These are phyloP conservation scores for Musca domestica DNA, from an alignment of 1,140 invertebrate species.

Conservation along the genomic window DNA sequence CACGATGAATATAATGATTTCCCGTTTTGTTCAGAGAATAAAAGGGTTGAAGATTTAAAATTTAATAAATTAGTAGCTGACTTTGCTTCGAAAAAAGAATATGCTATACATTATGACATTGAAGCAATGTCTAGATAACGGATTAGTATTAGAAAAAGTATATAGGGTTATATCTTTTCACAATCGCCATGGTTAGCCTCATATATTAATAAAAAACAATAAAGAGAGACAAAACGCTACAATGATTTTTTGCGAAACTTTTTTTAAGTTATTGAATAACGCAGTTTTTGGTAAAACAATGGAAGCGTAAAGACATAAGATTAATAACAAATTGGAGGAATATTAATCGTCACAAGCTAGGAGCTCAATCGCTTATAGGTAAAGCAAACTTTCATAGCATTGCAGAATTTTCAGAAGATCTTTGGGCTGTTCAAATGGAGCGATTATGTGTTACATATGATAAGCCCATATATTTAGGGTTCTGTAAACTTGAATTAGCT, in stretches of 20 bases:
- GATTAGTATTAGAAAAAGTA: too few relatives aligned
- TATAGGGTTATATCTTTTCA: conserved; percentile 57
- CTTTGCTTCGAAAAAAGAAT: too few relatives aligned
- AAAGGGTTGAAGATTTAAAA: conserved; percentile 29
- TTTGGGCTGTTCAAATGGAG: conserved; percentile 48
- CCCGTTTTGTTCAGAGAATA: conserved; percentile 55
- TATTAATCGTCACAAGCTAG: too few relatives aligned
- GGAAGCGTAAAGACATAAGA: conserved; percentile 54
- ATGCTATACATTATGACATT: too few relatives aligned
- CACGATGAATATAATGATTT: conserved; percentile 59
- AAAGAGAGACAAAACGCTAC: conserved; percentile 43
- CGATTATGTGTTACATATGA: conserved; percentile 44
- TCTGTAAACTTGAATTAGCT: conserved; percentile 52
- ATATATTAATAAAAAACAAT: too few relatives aligned
- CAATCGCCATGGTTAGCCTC: conserved; percentile 56
- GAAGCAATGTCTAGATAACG: too few relatives aligned
- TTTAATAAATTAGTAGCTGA: conserved; percentile 47
- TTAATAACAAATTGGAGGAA: conserved; percentile 46
- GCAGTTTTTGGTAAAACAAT: too few relatives aligned
- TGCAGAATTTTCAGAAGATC: conserved; percentile 47
- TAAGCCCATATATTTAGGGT: conserved; percentile 54
- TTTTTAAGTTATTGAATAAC: too few relatives aligned
- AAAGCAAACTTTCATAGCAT: conserved; percentile 51
- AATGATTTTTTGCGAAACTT: conserved; percentile 58
- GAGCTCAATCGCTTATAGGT: too few relatives aligned